phyloP scores from a whole-genome alignment of 2,888 invertebrate genomes.

The Ichneumoninae sp. region DNA sequence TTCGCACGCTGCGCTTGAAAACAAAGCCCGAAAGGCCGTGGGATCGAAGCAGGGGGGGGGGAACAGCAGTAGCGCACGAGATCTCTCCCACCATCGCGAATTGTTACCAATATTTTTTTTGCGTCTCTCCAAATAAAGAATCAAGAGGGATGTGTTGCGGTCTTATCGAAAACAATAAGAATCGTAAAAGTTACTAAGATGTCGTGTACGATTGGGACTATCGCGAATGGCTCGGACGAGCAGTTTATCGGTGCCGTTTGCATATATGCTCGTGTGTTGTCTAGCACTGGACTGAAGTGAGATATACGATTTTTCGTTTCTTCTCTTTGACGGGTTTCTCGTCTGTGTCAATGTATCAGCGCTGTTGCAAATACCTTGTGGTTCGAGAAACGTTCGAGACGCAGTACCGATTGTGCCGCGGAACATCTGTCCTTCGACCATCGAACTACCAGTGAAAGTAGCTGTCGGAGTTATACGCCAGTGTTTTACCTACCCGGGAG shows the following conservation, averaged over 20 bases:
- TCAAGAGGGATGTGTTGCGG: background rate
- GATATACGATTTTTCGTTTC: background rate
- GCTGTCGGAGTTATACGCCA: slow-evolving; percentile 50
- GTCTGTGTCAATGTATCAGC: slow-evolving; percentile 16
- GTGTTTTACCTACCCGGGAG: slow-evolving; percentile 24
- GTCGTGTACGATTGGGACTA: background rate
- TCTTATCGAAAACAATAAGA: background rate
- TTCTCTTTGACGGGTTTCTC: slow-evolving; percentile 6
- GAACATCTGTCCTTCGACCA: slow-evolving; percentile 41
- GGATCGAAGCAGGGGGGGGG: background rate
- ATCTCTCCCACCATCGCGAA: slow-evolving; percentile 21
- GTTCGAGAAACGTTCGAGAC: slow-evolving; percentile 21
- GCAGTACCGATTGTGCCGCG: background rate
- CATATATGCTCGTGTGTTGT: background rate
- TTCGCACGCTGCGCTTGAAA: slow-evolving; percentile 9
- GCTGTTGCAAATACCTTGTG: slow-evolving; percentile 18
- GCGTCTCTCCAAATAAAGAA: background rate
- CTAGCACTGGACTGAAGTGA: background rate
- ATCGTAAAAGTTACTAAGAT: background rate
- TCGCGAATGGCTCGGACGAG: background rate
- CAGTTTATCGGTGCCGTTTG: background rate
- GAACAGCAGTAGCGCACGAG: slow-evolving; percentile 3
- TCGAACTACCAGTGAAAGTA: slow-evolving; percentile 63
- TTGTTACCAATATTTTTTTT: background rate
- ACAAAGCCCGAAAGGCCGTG: slow-evolving; percentile 18